Evolutionary conservation across 2,888 invertebrate species (phyloP).

Genomic region (Melinaea menophilus): DNA sequence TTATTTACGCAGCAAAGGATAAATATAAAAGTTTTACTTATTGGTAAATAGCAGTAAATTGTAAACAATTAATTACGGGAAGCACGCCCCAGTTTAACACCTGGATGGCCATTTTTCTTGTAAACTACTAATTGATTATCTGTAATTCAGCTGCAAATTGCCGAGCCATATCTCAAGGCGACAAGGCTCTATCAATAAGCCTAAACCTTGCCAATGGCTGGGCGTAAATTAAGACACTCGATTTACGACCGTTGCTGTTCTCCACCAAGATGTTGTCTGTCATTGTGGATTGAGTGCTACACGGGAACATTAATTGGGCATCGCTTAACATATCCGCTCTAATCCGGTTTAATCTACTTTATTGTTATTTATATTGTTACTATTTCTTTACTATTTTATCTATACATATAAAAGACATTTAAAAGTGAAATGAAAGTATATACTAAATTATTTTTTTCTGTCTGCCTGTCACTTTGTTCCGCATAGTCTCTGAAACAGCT

Average conservation of each 20-base stretch:
- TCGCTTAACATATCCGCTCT: neutral
- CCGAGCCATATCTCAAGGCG: constrained; percentile 61
- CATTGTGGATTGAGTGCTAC: constrained; percentile 34
- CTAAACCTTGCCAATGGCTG: constrained; percentile 33
- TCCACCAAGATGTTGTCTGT: constrained; percentile 33
- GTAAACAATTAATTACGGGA: constrained; percentile 4
- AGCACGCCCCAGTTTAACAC: constrained; percentile 13
- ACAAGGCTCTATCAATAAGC: constrained; percentile 72
- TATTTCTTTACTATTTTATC: too few species aligned
- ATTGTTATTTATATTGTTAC: too few species aligned
- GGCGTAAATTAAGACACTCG: constrained; percentile 40
- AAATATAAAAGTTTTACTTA: too few species aligned
- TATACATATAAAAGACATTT: too few species aligned
- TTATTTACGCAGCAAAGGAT: too few species aligned
- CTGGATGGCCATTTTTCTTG: constrained; percentile 31
- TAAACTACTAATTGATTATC: constrained; percentile 41
- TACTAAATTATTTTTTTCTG: too few species aligned
- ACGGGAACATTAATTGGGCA: constrained; percentile 21
- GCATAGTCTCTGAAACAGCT: too few species aligned
- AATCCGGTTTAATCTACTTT: too few species aligned
- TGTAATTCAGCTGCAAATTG: constrained; percentile 55
- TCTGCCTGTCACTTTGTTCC: too few species aligned
- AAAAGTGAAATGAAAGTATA: too few species aligned
- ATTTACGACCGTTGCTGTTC: constrained; percentile 36
- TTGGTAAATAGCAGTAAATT: constrained; percentile 14